Evolutionary conservation across 2,888 invertebrate species (phyloP).

Genomic region (Dendrolimus pini): DNA sequence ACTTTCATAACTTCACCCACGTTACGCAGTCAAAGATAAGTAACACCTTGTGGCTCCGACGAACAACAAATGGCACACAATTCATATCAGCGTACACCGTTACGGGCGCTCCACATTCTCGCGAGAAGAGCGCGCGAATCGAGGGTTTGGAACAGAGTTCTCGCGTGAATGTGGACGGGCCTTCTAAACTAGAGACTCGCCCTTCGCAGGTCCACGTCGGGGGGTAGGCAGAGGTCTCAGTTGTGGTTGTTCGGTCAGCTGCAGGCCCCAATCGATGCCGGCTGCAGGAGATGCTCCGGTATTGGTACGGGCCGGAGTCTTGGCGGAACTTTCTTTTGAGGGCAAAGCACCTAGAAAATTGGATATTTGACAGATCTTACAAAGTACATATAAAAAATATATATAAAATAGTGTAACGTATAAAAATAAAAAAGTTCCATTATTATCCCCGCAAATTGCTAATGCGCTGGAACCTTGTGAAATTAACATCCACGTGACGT

Average conservation of each 20-base stretch:
- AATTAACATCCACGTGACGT: too few species aligned
- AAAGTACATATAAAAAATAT: too few species aligned
- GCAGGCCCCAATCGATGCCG: constrained; percentile 9
- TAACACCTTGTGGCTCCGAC: background rate
- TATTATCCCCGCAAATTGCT: too few species aligned
- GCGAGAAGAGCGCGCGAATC: background rate
- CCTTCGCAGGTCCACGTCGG: background rate
- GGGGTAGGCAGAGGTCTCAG: background rate
- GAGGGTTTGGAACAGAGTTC: background rate
- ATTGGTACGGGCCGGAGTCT: constrained; percentile 86
- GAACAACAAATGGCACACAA: background rate
- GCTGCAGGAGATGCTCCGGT: constrained; percentile 79
- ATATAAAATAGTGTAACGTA: too few species aligned
- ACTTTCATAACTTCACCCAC: too few species aligned
- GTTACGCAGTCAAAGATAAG: background rate
- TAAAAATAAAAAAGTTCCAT: too few species aligned
- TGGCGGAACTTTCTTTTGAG: constrained; percentile 87
- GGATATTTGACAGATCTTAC: too few species aligned
- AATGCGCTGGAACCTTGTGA: too few species aligned
- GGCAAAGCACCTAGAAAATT: constrained; percentile 45
- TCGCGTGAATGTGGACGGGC: too few species aligned
- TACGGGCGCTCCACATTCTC: background rate
- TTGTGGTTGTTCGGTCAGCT: constrained; percentile 23
- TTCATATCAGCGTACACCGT: background rate
- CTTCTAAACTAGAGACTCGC: background rate